Percentiles rank a stretch among this genome's conserved stretches.
Evolutionary conservation across 2,888 invertebrate genomes (phyloP).

Genomic region (Pasiphila rectangulata): DNA sequence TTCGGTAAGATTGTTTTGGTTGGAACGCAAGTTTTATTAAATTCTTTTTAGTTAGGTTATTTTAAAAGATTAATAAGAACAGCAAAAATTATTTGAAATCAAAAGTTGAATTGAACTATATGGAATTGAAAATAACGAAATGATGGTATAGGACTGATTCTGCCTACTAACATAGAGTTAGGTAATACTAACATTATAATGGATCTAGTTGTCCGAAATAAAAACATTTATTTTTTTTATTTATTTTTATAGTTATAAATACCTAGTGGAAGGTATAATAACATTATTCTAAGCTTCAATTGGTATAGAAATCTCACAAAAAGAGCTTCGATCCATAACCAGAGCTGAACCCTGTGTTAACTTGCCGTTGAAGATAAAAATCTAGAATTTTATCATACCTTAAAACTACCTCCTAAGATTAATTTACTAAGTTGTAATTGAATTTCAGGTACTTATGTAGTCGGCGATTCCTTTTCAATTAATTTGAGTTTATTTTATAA

Average conservation of each 20-base stretch:
- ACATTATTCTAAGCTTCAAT: constrained; percentile 8
- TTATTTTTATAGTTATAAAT: too few species aligned
- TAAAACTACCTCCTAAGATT: constrained; percentile 67
- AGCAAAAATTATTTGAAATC: background rate
- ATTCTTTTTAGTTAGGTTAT: too few species aligned
- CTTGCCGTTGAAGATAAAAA: constrained; percentile 69
- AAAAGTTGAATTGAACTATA: too few species aligned
- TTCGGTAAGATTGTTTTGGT: background rate
- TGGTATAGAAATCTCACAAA: constrained; percentile 14
- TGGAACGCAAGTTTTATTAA: background rate
- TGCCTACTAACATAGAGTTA: too few species aligned
- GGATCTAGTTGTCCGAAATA: background rate
- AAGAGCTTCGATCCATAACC: constrained; percentile 5
- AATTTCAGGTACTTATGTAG: constrained; percentile 75
- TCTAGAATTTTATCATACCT: constrained; percentile 65
- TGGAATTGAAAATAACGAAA: background rate
- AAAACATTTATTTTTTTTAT: background rate
- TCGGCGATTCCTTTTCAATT: constrained; percentile 61
- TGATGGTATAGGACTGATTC: background rate
- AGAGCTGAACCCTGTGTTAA: constrained; percentile 72
- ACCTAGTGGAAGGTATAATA: too few species aligned
- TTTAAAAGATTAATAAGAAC: background rate
- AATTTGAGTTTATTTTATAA: constrained; percentile 46
- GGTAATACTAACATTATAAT: too few species aligned
- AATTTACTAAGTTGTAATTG: constrained; percentile 74